Percentiles rank a stretch among this genome's conserved stretches.
phyloP scores from a whole-genome alignment of 1,140 invertebrate genomes.

The Lasaia peninsularis region DNA sequence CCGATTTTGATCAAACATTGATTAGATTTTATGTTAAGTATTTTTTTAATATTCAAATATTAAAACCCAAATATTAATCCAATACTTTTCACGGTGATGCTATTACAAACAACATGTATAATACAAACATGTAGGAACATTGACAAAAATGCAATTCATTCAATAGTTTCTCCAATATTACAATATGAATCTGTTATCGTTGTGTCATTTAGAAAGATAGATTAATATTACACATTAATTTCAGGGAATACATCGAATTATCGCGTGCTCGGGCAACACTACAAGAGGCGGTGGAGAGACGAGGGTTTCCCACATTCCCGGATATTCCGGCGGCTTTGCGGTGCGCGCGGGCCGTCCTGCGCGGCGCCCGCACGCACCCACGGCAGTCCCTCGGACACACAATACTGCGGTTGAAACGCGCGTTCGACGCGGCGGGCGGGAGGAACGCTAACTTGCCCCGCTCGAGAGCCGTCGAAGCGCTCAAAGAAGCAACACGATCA shows the following conservation, averaged over 20 bases:
- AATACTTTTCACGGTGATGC: too few species aligned
- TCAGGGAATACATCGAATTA: constrained; percentile 82
- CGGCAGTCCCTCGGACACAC: constrained; percentile 60
- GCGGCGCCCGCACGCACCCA: constrained; percentile 56
- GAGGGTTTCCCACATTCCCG: constrained; percentile 80
- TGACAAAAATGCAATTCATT: too few species aligned
- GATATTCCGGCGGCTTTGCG: constrained; percentile 80
- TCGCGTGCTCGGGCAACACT: constrained; percentile 80
- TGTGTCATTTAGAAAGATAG: too few species aligned
- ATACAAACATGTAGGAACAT: neutral
- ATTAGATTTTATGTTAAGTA: too few species aligned
- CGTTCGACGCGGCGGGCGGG: constrained; percentile 65
- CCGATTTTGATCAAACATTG: too few species aligned
- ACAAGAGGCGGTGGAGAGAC: constrained; percentile 81
- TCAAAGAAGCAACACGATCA: constrained; percentile 51
- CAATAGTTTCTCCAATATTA: too few species aligned
- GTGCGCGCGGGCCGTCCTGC: constrained; percentile 80
- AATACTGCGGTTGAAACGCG: constrained; percentile 61
- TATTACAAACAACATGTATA: neutral
- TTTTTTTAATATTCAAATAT: too few species aligned
- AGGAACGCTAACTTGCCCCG: constrained; percentile 41
- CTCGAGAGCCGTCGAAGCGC: constrained; percentile 44
- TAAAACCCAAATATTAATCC: too few species aligned
- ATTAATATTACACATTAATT: too few species aligned
- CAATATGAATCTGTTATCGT: too few species aligned